Evolutionary conservation across 2,888 invertebrate species (phyloP).

Genomic region (Agrochola litura): DNA sequence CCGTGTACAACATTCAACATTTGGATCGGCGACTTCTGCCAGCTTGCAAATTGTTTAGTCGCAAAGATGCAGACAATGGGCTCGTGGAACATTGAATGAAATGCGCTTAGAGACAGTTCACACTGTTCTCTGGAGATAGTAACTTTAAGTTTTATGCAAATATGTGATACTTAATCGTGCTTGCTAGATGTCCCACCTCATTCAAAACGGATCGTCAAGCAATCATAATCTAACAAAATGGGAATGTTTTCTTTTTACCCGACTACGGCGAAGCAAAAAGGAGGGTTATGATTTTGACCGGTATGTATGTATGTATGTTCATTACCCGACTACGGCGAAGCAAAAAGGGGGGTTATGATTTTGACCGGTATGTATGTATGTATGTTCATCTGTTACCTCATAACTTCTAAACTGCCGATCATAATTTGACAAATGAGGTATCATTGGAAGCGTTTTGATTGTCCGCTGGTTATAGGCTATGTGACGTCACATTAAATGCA

Average conservation of each 20-base stretch:
- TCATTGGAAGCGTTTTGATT: too few species aligned
- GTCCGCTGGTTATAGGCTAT: too few species aligned
- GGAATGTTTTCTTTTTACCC: not conserved
- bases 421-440: too few species aligned
- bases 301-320: too few species aligned
- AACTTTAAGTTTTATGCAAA: not conserved
- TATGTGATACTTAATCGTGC: not conserved
- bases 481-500: too few species aligned
- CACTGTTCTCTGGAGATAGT: not conserved
- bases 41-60: slow-evolving; percentile 55
- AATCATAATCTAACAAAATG: not conserved
- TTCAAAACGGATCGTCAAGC: not conserved
- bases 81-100: slow-evolving; percentile 28
- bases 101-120: not conserved
- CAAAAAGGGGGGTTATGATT: too few species aligned
- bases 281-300: too few species aligned
- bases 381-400: too few species aligned
- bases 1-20: slow-evolving; percentile 57
- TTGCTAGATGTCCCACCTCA: not conserved
- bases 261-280: too few species aligned
- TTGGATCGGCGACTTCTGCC: slow-evolving; percentile 37
- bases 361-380: too few species aligned
- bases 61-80: slow-evolving; percentile 47
- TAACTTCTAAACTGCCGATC: too few species aligned
- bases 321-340: too few species aligned